Base-by-base conservation (phyloP, 2,888 invertebrate genomes). In the Hylaea fasciaria region DNA sequence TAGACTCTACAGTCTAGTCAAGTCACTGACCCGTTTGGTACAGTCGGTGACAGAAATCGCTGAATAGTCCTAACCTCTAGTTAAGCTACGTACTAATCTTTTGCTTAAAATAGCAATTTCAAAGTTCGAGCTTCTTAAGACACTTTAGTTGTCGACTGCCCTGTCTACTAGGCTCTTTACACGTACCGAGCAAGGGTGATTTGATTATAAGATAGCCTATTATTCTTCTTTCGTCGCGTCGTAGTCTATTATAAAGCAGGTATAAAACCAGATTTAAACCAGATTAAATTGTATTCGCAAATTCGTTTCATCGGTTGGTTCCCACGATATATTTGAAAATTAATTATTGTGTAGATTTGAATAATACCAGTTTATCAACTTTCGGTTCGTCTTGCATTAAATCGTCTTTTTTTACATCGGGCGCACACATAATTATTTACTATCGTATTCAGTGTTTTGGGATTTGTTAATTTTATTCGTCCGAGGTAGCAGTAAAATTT, bases 291-390 rank as follows among this genome's bases (percentile, higher is more conserved):
- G 39, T 17, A 45, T 40, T 14, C 53, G 44, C 39, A 45, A 22
- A 32, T 41, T 50, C 32, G 22, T 40, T 50, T 10, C 11, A 57
- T 50, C 50, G 22, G 12, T 0, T 3, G 40, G 32, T 57, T 57
- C 57, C 51, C 57, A 57, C 57, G 57, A 32, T 57, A 14, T 40
- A n/a, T 40, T 40, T 13, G 13, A n/a, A 22, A 56, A 35, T 44
- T 49, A 45, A 39, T 54, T 28, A 54, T 28, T 57, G 44, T 50
- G 45, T 29, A 39, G 39, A 57, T 45, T 46, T 57, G 13, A 46
- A 13, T 45, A 51, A 46, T 13, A 45, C 57, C 40, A 45, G 57
- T 51, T 57, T 51, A 57, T 39, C 44, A 44, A 50, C 44, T 48
- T 57, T 49, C 49, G 56, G 37, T 12, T 56, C 35, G 11, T 40